Evolutionary conservation across 1,140 invertebrate species (phyloP).

Genomic region (Drosophila yakuba): DNA sequence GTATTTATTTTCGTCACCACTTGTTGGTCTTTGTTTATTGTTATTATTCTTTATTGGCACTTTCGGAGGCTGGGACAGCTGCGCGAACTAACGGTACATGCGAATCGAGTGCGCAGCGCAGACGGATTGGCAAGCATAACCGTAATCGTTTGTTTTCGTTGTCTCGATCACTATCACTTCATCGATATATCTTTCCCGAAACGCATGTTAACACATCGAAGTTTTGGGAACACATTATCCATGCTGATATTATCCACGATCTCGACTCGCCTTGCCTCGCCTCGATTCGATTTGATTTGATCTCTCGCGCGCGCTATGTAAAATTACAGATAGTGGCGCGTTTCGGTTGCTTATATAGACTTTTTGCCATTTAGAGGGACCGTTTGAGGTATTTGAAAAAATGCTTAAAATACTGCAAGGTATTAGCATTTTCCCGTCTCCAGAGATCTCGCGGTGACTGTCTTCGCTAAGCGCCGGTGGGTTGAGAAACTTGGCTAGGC

Average conservation of each 20-base stretch:
- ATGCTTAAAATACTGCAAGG: neutral
- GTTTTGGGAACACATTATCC: slow-evolving; percentile 1
- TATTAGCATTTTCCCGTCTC: neutral
- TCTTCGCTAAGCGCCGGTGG: neutral
- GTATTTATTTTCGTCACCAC: slow-evolving; percentile 8
- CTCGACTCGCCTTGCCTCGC: neutral
- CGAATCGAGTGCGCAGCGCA: slow-evolving; percentile 20
- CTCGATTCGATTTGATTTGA: neutral
- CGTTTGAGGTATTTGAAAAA: neutral
- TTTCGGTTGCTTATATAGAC: neutral
- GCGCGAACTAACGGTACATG: slow-evolving; percentile 27
- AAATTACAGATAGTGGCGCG: neutral
- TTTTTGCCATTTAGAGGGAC: neutral
- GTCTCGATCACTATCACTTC: slow-evolving; percentile 3
- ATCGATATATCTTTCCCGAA: neutral
- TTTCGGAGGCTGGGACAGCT: slow-evolving; percentile 13
- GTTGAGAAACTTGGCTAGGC: neutral
- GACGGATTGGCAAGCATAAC: slow-evolving; percentile 4
- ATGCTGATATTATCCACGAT: neutral
- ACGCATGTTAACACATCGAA: neutral
- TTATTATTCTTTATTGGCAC: slow-evolving; percentile 32
- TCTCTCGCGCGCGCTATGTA: slow-evolving; percentile 1
- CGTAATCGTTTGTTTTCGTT: neutral
- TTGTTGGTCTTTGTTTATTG: slow-evolving; percentile 36
- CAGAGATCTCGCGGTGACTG: neutral